Evolutionary conservation across 2,888 invertebrate genomes (phyloP).

Genomic region (Bembecia ichneumoniformis): DNA sequence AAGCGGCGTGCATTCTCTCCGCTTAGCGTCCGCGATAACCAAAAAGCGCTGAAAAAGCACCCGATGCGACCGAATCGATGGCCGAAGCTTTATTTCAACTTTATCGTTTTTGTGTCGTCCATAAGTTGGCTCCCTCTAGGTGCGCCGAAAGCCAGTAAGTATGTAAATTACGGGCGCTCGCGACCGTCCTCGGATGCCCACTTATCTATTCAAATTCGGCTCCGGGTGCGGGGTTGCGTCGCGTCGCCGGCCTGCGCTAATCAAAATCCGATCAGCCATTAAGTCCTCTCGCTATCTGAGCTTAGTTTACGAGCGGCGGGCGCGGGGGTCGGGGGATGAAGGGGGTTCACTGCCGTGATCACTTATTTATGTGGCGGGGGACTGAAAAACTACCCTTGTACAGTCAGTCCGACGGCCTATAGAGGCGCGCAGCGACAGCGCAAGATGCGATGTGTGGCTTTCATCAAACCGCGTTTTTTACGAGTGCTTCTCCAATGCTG

Average conservation of each 20-base stretch:
- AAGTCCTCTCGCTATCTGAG: slow-evolving; percentile 70
- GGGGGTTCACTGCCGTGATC: slow-evolving; percentile 40
- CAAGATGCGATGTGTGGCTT: slow-evolving; percentile 41
- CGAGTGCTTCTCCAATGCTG: slow-evolving; percentile 53
- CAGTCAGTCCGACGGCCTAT: slow-evolving; percentile 30
- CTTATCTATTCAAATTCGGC: slow-evolving; percentile 73
- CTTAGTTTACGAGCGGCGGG: slow-evolving; percentile 60
- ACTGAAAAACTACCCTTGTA: slow-evolving; percentile 66
- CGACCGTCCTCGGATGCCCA: slow-evolving; percentile 65
- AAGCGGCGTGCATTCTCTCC: slow-evolving; percentile 14
- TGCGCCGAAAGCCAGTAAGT: slow-evolving; percentile 68
- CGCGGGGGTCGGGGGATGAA: slow-evolving; percentile 30
- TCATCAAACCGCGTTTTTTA: slow-evolving; percentile 64
- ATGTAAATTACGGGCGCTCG: slow-evolving; percentile 72
- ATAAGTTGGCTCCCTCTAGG: slow-evolving; percentile 64
- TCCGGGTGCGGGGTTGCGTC: slow-evolving; percentile 58
- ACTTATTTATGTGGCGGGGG: slow-evolving; percentile 67
- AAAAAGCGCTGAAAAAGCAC: slow-evolving; percentile 55
- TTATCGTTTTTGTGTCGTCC: slow-evolving; percentile 67
- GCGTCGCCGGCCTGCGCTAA: slow-evolving; percentile 61
- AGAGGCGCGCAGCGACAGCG: slow-evolving; percentile 26
- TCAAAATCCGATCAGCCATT: slow-evolving; percentile 74
- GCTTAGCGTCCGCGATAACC: slow-evolving; percentile 48
- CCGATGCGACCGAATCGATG: slow-evolving; percentile 57
- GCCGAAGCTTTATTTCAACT: slow-evolving; percentile 67